Evolutionary conservation across 92 coral and sea anemone species (phyloP), one percentile per base, ranked within the genome.

Genomic region (Ricordea florida): DNA sequence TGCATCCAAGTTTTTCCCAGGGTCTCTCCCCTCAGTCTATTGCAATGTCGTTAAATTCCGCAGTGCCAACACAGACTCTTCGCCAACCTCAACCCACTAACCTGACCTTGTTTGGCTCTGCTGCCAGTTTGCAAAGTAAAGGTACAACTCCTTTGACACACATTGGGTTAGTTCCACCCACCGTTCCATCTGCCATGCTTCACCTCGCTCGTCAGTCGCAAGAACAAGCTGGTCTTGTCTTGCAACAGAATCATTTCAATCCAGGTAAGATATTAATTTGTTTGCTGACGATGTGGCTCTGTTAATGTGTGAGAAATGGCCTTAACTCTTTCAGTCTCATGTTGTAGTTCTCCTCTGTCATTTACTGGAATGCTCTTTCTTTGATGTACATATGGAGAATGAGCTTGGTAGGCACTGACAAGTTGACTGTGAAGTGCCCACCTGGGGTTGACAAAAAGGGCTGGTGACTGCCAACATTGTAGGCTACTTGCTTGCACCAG

Each of bases 121-220:
- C 75, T 16, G 67, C 73, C 36, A 87, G 84, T 41, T 76, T 91
- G 16, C 93, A 86, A 55, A 82, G 81, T 32, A 91, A 87, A 72
- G 72, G 33, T 20, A 89, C 97, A 74, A 91, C 68, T 7, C 86
- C 97, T 11, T 66, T 91, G 24, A 91, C 72, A 15, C 97, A 91
- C 51, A 47, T 91, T 27, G 86, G 97, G 7, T 65, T 89, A 70
- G 80, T 72, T 6, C 76, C 93, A 3, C 74, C 85, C 38, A 10
- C 80, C 15, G 47, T 78, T 34, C 76, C 65, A 28, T 73, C 86
- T 20, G 78, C 92, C 30, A 78, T 91, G 93, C 77, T 91, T 67
- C 93, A 91, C 16, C 69, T 91, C 41, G 81, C 85, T 17, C 86
- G 92, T 15, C 97, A 85, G 34, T 37, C 65, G 13, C 92, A 81